Conservation (phyloP, 1,140 invertebrate species). For the Alviniconcha marisindica region DNA sequence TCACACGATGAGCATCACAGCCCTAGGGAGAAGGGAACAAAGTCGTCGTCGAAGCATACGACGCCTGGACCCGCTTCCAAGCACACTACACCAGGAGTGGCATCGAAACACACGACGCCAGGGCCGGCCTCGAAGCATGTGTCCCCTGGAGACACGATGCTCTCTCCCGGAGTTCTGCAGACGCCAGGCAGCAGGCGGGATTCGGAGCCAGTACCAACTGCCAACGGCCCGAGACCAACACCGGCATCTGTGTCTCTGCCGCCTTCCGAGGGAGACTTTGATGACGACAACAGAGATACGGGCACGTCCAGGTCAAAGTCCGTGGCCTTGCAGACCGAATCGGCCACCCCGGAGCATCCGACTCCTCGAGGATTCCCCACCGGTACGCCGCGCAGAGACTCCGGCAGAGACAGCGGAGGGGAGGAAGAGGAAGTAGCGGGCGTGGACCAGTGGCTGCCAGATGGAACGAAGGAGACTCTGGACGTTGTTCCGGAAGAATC, state of each 20-base stretch:
- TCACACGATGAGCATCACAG: background rate
- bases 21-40: background rate
- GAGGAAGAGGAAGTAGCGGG: background rate
- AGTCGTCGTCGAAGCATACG: background rate
- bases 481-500: constrained; percentile 16
- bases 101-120: background rate
- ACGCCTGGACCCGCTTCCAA: background rate
- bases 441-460: background rate
- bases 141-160: too few species aligned
- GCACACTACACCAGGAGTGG: background rate
- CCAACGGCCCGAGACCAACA: background rate
- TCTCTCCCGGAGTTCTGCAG: background rate
- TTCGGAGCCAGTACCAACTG: background rate
- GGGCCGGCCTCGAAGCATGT: background rate
- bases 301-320: constrained; percentile 19
- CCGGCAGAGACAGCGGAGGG: background rate
- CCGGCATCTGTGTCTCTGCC: background rate
- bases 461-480: background rate
- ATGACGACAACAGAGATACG: background rate
- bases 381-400: background rate
- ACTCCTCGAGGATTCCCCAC: background rate
- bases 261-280: background rate
- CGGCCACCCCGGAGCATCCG: background rate
- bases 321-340: constrained; percentile 37
- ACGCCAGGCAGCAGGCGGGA: background rate